Percentiles rank a stretch among this genome's conserved stretches.
Conservation (phyloP, 1,140 invertebrate genomes). For the fruit fly (Drosophila melanogaster) region Release_6_plus_ISO1_MT NT_037436.4:8809001-8809500, state of each 20-base stretch:
- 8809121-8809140: no score
- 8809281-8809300: conserved; percentile 2
- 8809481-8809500: no score
- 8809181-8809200: conserved; percentile 37
- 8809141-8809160: conserved; percentile 30
- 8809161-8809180: conserved; percentile 2
- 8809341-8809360: neutral
- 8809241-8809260: conserved; percentile 37
- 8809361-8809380: no score
- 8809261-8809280: conserved; percentile 29
- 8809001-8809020: conserved; percentile 17
- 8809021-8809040: conserved; percentile 26
- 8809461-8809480: neutral
- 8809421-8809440: neutral
- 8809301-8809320: no score
- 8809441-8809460: neutral
- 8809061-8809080: conserved; percentile 30
- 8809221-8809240: conserved; percentile 24
- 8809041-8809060: conserved; percentile 42
- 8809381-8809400: no score
- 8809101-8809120: no score
- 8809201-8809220: conserved; percentile 54
- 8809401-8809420: no score
- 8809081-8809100: conserved; percentile 44
- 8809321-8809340: no score